Percentiles rank a stretch among this genome's conserved stretches.
Evolutionary conservation across 2,888 invertebrate species (phyloP).

Genomic region (Caenorhabditis sp.): DNA sequence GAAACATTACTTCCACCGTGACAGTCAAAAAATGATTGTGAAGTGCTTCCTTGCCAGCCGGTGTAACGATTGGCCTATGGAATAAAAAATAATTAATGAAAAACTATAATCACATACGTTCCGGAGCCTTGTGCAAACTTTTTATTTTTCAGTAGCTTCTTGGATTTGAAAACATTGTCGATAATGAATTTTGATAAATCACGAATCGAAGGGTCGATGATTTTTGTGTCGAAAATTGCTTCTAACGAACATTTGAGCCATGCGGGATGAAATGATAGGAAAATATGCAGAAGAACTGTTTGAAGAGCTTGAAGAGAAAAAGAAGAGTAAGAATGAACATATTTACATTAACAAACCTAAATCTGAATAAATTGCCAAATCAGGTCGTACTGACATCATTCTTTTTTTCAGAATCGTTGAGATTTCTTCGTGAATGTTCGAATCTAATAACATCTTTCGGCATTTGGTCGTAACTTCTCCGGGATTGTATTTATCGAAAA

Average conservation of each 20-base stretch:
- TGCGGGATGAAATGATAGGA: conserved; percentile 49
- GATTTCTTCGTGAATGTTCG: not conserved
- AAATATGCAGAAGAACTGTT: conserved; percentile 40
- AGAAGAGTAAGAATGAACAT: not conserved
- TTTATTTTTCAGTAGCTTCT: conserved; percentile 40
- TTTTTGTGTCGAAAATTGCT: conserved; percentile 36
- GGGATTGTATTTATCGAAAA: conserved; percentile 24
- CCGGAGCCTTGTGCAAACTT: conserved; percentile 52
- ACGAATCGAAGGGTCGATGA: conserved; percentile 4
- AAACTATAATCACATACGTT: conserved; percentile 26
- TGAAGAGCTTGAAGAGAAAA: conserved; percentile 36
- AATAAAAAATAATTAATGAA: not conserved
- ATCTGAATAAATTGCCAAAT: not conserved
- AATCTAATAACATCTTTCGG: not conserved
- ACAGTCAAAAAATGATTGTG: conserved; percentile 42
- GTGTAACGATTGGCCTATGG: not conserved
- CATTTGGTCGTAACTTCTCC: conserved; percentile 10
- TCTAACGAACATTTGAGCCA: conserved; percentile 48
- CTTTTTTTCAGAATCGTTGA: not conserved
- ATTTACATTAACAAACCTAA: not conserved
- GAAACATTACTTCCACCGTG: conserved; percentile 32
- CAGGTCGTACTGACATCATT: not conserved
- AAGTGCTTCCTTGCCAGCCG: conserved; percentile 35
- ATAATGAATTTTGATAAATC: conserved; percentile 27
- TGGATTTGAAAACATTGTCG: conserved; percentile 38